A percentile compares a stretch with the other conserved stretches of the same genome.
Evolutionary conservation across 2,797 vertebrate genomes (phyloP).

Genomic region (Phylloscopus collybita): DNA sequence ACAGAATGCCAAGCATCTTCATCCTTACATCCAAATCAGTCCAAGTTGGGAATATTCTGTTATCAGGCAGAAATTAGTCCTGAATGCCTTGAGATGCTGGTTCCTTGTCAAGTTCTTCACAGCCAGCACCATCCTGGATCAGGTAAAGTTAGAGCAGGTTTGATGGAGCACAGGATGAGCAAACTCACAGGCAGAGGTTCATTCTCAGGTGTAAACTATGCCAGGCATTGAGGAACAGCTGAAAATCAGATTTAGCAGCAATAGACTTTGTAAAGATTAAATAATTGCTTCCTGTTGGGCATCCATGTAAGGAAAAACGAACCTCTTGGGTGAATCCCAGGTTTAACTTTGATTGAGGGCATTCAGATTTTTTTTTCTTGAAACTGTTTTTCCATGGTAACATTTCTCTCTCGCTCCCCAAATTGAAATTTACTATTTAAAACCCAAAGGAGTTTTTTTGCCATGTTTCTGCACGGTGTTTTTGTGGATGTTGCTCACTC

Average conservation of each 20-base stretch:
- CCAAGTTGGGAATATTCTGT: not conserved
- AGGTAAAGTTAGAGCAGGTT: not conserved
- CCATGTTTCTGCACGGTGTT: fast-evolving
- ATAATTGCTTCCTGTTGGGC: not conserved
- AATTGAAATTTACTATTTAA: not conserved
- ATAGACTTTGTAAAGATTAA: not conserved
- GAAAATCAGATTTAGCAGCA: not conserved
- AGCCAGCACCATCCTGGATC: fast-evolving
- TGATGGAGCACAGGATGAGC: fast-evolving
- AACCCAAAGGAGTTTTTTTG: not conserved
- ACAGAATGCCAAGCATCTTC: not conserved
- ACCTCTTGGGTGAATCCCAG: fast-evolving
- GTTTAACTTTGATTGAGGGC: not conserved
- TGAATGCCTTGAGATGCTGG: not conserved
- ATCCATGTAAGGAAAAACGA: not conserved
- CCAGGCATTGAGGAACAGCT: not conserved
- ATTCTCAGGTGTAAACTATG: not conserved
- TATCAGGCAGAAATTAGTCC: not conserved
- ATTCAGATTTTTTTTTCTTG: not conserved
- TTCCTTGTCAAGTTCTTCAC: fast-evolving
- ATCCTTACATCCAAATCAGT: not conserved
- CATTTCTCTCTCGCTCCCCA: not conserved
- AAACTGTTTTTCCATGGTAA: not conserved
- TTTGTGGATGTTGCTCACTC: not conserved
- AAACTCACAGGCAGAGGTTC: not conserved